These are phyloP conservation scores for Sinocyclocheilus maitianheensis DNA, from an alignment of 2,113 vertebrate species.

Conservation along the genomic window DNA sequence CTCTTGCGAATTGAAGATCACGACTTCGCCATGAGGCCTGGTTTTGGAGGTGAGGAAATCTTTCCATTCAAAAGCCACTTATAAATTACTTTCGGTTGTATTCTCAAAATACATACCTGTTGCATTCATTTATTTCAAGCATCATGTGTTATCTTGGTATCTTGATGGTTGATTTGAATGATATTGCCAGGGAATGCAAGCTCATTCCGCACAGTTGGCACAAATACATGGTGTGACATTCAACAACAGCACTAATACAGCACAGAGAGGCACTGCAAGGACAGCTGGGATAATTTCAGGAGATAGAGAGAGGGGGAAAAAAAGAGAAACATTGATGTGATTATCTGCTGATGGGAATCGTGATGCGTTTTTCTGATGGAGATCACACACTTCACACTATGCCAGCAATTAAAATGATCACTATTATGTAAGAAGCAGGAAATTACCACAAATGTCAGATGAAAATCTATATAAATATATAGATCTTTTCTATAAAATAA, in stretches of 20 bases:
- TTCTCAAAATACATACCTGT: background rate
- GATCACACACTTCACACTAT: background rate
- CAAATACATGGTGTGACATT: background rate
- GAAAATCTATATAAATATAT: background rate
- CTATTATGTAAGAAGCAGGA: background rate
- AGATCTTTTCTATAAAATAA: background rate
- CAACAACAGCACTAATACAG: background rate
- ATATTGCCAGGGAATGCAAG: background rate
- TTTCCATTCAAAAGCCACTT: background rate
- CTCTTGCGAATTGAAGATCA: slow-evolving; percentile 88
- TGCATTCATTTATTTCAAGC: background rate
- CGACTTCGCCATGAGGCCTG: slow-evolving; percentile 88
- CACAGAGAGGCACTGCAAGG: background rate
- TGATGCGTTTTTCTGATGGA: background rate
- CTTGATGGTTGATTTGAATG: background rate
- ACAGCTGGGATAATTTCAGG: slow-evolving; percentile 7
- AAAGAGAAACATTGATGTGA: background rate
- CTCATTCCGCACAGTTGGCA: background rate
- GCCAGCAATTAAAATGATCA: slow-evolving; percentile 3
- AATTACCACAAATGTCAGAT: background rate
- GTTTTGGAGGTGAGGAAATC: slow-evolving; percentile 85
- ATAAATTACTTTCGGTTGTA: background rate
- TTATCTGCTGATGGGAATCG: slow-evolving; percentile 20
- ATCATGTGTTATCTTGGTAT: background rate
- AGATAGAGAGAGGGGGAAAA: background rate